phyloP scores from a whole-genome alignment of 2,797 vertebrate species.

The Sebastiscus tertius region DNA sequence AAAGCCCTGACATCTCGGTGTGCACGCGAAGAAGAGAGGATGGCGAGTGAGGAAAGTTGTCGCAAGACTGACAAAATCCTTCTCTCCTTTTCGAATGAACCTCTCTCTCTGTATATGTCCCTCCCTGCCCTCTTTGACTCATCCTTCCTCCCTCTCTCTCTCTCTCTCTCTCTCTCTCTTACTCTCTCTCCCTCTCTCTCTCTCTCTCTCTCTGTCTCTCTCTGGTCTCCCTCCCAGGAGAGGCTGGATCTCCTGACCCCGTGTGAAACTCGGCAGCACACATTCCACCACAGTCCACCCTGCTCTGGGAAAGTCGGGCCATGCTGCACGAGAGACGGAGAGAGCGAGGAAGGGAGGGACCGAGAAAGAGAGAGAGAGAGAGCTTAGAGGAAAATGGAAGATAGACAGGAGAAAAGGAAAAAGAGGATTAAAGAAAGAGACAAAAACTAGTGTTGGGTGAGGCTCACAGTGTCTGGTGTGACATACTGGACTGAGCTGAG shows the following conservation, averaged over 20 bases:
- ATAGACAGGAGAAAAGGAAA: slow-evolving; percentile 47
- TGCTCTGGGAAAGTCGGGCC: slow-evolving; percentile 86
- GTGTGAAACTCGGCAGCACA: slow-evolving; percentile 85
- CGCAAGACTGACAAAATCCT: background rate
- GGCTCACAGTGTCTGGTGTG: background rate
- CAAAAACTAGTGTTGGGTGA: slow-evolving; percentile 1
- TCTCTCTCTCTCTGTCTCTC: slow-evolving; percentile 38
- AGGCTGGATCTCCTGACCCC: slow-evolving; percentile 88
- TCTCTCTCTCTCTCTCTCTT: slow-evolving; percentile 38
- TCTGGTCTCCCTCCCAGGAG: slow-evolving; percentile 76
- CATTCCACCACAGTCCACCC: slow-evolving; percentile 91
- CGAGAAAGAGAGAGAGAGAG: slow-evolving; percentile 10
- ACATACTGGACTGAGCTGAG: slow-evolving; percentile 16
- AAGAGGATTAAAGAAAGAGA: slow-evolving; percentile 25
- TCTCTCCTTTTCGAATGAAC: slow-evolving; percentile 20
- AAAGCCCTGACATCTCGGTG: background rate
- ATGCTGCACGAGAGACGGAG: slow-evolving; percentile 55
- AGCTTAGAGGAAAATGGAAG: slow-evolving; percentile 30
- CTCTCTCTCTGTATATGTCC: slow-evolving; percentile 32
- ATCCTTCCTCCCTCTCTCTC: slow-evolving; percentile 48
- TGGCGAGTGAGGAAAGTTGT: background rate
- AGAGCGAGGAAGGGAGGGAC: background rate
- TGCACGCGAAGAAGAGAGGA: background rate
- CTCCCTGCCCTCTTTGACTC: slow-evolving; percentile 55
- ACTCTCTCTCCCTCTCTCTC: slow-evolving; percentile 27